Percentiles rank a stretch among this genome's conserved stretches.
Conservation (phyloP, 2,797 vertebrate genomes). For the Galagoides demidoff region DNA sequence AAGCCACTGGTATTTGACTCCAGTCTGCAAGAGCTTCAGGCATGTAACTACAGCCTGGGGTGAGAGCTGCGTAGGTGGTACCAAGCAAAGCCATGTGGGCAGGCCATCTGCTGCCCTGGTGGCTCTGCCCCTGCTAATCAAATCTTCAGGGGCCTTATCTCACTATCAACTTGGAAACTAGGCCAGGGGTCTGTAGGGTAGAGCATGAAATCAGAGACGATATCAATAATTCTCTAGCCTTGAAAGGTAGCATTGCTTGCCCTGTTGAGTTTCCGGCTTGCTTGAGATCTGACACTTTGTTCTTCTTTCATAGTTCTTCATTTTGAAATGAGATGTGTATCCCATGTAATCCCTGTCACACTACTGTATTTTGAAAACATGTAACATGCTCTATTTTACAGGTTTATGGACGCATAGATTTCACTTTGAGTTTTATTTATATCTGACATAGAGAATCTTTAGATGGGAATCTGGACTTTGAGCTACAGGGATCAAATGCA, state of each 20-base stretch:
- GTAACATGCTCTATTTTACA: neutral
- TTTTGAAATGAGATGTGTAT: neutral
- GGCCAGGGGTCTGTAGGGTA: too few species aligned
- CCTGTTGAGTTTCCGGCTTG: neutral
- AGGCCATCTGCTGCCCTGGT: too few species aligned
- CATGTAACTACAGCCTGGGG: accelerated
- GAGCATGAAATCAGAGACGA: neutral
- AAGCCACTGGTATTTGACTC: neutral
- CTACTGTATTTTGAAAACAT: neutral
- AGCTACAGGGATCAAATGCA: neutral
- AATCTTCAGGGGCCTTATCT: too few species aligned
- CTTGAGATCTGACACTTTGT: neutral
- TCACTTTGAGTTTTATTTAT: too few species aligned
- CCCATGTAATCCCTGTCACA: neutral
- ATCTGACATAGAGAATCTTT: neutral
- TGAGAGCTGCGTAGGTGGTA: neutral
- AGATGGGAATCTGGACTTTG: neutral
- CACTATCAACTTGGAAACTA: too few species aligned
- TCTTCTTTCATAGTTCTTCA: neutral
- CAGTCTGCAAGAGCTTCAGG: too few species aligned
- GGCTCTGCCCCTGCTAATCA: neutral
- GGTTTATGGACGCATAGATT: neutral
- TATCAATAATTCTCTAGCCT: too few species aligned
- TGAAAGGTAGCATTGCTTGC: neutral
- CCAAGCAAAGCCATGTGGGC: neutral